phyloP scores from a whole-genome alignment of 1,140 invertebrate species.

The Pogonus chalceus region DNA sequence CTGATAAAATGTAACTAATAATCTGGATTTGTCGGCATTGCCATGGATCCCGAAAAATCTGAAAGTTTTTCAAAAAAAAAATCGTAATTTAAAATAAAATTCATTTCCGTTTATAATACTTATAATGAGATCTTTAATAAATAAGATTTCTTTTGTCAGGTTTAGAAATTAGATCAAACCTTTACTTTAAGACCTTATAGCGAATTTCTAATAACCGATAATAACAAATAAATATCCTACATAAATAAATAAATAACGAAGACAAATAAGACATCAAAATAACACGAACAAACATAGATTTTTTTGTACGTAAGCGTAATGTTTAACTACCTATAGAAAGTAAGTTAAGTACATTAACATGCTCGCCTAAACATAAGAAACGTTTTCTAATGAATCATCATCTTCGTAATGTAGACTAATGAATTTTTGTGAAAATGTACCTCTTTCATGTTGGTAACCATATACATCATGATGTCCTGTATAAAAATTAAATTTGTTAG shows the following conservation, averaged over 20 bases:
- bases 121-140: no score
- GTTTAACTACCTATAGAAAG: conserved; percentile 4
- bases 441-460: conserved; percentile 37
- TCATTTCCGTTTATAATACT: no score
- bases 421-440: conserved; percentile 28
- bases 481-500: conserved; percentile 28
- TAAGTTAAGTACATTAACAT: conserved; percentile 7
- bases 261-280: no score
- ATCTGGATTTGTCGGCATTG: conserved; percentile 23
- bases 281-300: not conserved
- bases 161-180: no score
- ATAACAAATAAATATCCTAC: no score
- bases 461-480: conserved; percentile 37
- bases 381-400: conserved; percentile 9
- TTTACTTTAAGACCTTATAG: no score
- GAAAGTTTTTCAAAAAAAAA: conserved; percentile 24
- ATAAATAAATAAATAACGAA: no score
- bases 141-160: no score
- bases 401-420: not conserved
- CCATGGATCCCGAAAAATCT: conserved; percentile 36
- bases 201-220: no score
- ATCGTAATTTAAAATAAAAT: no score
- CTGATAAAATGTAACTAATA: conserved; percentile 23
- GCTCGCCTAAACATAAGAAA: conserved; percentile 2
- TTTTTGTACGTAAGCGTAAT: not conserved